Evolutionary conservation across 2,888 invertebrate species (phyloP).

Genomic region (Thymelicus acteon): DNA sequence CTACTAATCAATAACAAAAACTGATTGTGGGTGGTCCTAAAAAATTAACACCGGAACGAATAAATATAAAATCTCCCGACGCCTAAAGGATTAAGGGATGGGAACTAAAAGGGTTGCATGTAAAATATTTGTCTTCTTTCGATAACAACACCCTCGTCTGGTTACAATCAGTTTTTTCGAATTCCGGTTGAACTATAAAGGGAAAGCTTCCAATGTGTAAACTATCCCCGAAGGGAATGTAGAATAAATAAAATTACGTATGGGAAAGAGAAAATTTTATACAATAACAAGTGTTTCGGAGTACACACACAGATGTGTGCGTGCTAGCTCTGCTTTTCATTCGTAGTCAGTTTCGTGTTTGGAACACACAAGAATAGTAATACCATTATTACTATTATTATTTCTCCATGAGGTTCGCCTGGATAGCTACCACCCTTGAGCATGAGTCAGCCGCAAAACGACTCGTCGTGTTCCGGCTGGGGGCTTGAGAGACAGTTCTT

Average conservation of each 20-base stretch:
- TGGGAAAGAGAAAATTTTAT: neutral
- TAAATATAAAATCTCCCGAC: constrained; percentile 18
- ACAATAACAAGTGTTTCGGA: neutral
- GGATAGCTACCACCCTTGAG: too few relatives aligned
- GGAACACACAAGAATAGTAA: too few relatives aligned
- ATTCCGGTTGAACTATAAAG: constrained; percentile 1
- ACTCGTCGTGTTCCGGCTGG: too few relatives aligned
- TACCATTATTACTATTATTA: too few relatives aligned
- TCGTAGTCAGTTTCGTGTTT: too few relatives aligned
- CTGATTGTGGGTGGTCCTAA: neutral
- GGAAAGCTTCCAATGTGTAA: neutral
- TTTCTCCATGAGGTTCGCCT: too few relatives aligned
- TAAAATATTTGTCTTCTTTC: constrained; percentile 32
- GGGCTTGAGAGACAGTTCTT: too few relatives aligned
- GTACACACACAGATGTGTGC: too few relatives aligned
- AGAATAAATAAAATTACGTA: constrained; percentile 5
- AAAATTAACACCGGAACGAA: constrained; percentile 13
- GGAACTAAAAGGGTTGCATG: constrained; percentile 16
- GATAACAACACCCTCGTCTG: constrained; percentile 17
- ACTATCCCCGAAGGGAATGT: neutral
- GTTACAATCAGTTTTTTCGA: constrained; percentile 15
- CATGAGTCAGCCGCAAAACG: too few relatives aligned
- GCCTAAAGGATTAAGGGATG: constrained; percentile 11
- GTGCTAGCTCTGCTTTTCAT: too few relatives aligned
- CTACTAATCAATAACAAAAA: neutral